phyloP scores from a whole-genome alignment of 2,113 vertebrate species.

The Prunella himalayana region DNA sequence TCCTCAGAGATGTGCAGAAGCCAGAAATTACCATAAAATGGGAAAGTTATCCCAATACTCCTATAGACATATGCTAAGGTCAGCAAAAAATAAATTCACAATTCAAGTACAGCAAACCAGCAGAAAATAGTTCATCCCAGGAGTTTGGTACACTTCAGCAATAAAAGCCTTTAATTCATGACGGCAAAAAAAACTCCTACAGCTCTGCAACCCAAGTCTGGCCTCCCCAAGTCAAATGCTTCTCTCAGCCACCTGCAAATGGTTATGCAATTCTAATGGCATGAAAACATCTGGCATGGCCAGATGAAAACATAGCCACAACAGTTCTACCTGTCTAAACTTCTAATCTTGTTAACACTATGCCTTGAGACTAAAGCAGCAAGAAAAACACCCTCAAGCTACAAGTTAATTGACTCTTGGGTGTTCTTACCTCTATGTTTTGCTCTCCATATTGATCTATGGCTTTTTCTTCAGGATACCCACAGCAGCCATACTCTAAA shows the following conservation, averaged over 20 bases:
- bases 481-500: conserved; percentile 93
- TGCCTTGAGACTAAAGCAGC: not conserved
- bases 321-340: not conserved
- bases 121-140: not conserved
- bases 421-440: conserved; percentile 81
- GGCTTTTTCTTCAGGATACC: conserved; percentile 87
- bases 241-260: not conserved
- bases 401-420: not conserved
- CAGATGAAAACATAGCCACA: not conserved
- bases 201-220: not conserved
- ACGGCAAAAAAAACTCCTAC: not conserved
- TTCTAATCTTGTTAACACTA: not conserved
- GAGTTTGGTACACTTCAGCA: not conserved
- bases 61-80: not conserved
- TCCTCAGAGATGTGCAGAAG: not conserved
- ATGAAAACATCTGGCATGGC: not conserved
- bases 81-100: not conserved
- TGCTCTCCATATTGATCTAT: conserved; percentile 76
- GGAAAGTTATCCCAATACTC: not conserved
- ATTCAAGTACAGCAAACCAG: not conserved
- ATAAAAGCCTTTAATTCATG: not conserved
- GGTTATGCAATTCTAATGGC: rapidly evolving
- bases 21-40: not conserved
- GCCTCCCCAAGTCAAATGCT: not conserved
- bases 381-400: not conserved